Base-by-base conservation (phyloP, 2,888 invertebrate species). In the Lissonota sp. region DNA sequence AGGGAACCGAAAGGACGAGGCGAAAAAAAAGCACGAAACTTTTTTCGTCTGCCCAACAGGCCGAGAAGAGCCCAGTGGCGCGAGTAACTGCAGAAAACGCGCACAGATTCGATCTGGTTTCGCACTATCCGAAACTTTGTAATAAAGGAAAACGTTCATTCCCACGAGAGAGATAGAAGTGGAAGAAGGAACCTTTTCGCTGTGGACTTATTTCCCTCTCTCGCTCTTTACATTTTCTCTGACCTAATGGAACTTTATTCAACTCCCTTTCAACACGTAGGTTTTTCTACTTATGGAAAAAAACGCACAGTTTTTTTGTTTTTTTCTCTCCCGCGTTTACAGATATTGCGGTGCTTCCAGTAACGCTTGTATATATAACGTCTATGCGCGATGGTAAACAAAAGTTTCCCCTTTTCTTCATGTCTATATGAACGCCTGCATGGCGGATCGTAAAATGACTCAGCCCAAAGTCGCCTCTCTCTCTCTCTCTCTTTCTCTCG, bases 61-160 rank as follows among this genome's bases (percentile, higher is more conserved):
- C 63, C 46, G 60, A 49, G 14, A 49, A 12, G 14, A 53, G 53
- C n/a, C 6, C 51, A n/a, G 16, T 12, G 14, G n/a, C 44, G 67
- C 51, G 42, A n/a, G 40, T 37, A 70, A 69, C 63, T 64, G 57
- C 63, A 42, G 51, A 58, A 53, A 7, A 14, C 53, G 14, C n/a
- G 64, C 53, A 66, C 64, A 66, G 51, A 60, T 79, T 71, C 78
- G 78, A 78, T 73, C 69, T 60, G 78, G 37, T 58, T 74, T 79
- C 55, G 74, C 70, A 79, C 64, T 70, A 79, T 66, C 79, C 60
- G 7, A 55, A 79, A 74, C 74, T 79, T 81, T n/a, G 69, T 66
- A 62, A 74, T 64, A 64, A 75, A 79, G 66, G 57, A 53, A 66
- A 66, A 75, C 62, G 62, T 58, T 80, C 58, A 14, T 57, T 46